A percentile compares a stretch with the other conserved stretches of the same genome.
Evolutionary conservation across 2,888 invertebrate genomes (phyloP).

Genomic region (Caenorhabditis plicata): DNA sequence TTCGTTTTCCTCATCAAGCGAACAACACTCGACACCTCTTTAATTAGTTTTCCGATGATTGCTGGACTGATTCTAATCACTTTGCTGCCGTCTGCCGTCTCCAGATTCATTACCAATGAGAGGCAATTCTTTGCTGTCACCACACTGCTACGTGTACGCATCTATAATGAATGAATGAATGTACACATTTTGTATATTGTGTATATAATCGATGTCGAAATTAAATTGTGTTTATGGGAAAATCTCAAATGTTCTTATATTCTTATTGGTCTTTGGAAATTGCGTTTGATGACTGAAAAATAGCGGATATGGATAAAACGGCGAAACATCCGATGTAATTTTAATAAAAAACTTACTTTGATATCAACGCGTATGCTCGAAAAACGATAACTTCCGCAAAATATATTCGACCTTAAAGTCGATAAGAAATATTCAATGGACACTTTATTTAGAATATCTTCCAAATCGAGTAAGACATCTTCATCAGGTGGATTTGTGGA

Average conservation of each 20-base stretch:
- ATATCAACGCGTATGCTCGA: neutral
- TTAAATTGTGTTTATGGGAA: too few relatives aligned
- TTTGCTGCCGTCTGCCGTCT: constrained; percentile 1
- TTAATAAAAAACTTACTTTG: neutral
- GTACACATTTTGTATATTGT: too few relatives aligned
- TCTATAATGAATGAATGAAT: too few relatives aligned
- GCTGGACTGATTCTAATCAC: constrained; percentile 3
- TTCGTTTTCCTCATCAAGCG: too few relatives aligned
- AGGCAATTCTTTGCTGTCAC: too few relatives aligned
- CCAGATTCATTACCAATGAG: constrained; percentile 1
- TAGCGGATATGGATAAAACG: too few relatives aligned
- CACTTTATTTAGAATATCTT: neutral
- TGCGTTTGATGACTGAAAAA: too few relatives aligned
- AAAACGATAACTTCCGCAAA: neutral
- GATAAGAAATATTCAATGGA: neutral
- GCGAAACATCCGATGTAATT: too few relatives aligned
- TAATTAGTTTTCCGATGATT: constrained; percentile 3
- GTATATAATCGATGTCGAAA: too few relatives aligned
- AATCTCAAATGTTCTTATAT: too few relatives aligned
- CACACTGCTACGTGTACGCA: too few relatives aligned
- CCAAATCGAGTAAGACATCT: neutral
- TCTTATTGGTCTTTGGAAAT: too few relatives aligned
- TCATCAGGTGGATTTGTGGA: neutral
- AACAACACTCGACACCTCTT: neutral
- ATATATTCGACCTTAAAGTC: neutral